Evolutionary conservation across 2,113 vertebrate species (phyloP).

Genomic region (Zapus hudsonius): DNA sequence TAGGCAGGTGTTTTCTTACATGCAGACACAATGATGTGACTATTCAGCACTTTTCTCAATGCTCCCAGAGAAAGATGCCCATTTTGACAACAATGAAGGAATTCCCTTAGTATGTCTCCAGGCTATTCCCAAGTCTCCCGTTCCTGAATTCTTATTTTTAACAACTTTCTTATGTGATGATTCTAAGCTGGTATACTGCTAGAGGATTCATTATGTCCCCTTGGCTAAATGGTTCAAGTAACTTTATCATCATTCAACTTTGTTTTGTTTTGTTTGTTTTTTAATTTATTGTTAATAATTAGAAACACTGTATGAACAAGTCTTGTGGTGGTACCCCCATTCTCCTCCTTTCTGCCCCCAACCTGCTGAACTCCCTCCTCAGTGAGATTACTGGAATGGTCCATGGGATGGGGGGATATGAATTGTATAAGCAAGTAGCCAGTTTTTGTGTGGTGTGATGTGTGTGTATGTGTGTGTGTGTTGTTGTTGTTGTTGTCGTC

Average conservation of each 20-base stretch:
- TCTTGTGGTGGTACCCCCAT: no score
- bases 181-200: background rate
- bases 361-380: no score
- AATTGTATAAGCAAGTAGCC: no score
- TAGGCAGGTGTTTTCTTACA: background rate
- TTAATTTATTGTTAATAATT: no score
- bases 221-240: background rate
- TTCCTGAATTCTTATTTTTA: background rate
- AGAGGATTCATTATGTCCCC: background rate
- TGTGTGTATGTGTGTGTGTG: no score
- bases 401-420: no score
- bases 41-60: background rate
- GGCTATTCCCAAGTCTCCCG: background rate
- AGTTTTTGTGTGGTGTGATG: no score
- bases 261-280: no score
- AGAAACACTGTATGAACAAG: no score
- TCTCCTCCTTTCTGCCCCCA: no score
- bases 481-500: no score
- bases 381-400: no score
- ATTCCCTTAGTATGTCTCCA: background rate
- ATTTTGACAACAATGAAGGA: background rate
- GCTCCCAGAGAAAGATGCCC: background rate
- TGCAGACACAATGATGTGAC: background rate
- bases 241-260: conserved; percentile 15
- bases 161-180: background rate